phyloP scores from a whole-genome alignment of 2,113 vertebrate genomes.

The Holacanthus passer region DNA sequence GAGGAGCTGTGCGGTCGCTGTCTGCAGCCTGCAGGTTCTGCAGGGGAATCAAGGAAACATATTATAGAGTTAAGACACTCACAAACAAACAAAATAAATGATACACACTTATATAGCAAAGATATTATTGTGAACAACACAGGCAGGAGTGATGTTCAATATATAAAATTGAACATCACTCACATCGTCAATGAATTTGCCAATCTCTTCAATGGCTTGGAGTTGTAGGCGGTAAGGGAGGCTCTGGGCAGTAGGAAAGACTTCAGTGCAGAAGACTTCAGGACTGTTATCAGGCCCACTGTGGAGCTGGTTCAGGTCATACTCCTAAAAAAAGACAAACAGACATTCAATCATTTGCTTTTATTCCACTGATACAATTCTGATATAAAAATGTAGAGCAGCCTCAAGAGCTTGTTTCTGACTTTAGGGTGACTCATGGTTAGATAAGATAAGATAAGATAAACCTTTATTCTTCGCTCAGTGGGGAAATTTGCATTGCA shows the following conservation, averaged over 20 bases:
- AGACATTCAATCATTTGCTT: not conserved
- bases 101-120: not conserved
- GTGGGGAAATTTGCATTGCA: too few relatives aligned
- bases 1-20: conserved; percentile 52
- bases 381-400: not conserved
- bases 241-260: conserved; percentile 33
- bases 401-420: too few relatives aligned
- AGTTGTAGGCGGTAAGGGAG: conserved; percentile 40
- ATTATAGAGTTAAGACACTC: not conserved
- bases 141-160: not conserved
- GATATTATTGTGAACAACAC: not conserved
- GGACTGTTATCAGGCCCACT: conserved; percentile 43
- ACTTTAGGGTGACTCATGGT: not conserved
- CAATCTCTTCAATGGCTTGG: conserved; percentile 45
- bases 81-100: not conserved
- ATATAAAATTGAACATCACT: conserved; percentile 6
- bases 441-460: too few relatives aligned
- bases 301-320: conserved; percentile 64
- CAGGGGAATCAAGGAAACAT: not conserved
- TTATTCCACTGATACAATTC: not conserved
- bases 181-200: conserved; percentile 63
- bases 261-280: conserved; percentile 50
- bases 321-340: conserved; percentile 36
- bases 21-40: conserved; percentile 66
- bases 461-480: too few relatives aligned